These are phyloP conservation scores for Chesias legatella DNA, from an alignment of 2,888 invertebrate species.

Conservation along the genomic window DNA sequence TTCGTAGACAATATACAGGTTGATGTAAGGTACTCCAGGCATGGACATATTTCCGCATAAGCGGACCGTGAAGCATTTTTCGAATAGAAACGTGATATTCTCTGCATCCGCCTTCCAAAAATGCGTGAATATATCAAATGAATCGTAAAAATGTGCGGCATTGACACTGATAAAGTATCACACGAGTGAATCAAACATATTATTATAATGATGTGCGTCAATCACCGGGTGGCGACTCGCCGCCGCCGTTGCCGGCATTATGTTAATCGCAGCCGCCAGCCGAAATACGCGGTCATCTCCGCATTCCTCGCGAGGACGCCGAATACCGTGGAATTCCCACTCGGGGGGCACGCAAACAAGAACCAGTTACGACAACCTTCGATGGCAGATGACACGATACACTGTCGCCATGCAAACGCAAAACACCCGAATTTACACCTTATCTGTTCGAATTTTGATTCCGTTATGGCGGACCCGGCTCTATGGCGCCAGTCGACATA, in stretches of 20 bases:
- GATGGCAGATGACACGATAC: slow-evolving; percentile 26
- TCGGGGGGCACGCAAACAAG: slow-evolving; percentile 34
- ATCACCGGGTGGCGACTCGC: slow-evolving; percentile 38
- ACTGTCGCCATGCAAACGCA: slow-evolving; percentile 27
- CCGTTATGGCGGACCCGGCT: slow-evolving; percentile 5
- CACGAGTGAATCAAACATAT: slow-evolving; percentile 21
- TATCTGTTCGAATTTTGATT: slow-evolving; percentile 4
- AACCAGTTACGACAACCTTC: slow-evolving; percentile 39
- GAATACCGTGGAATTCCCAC: slow-evolving; percentile 61
- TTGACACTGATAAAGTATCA: slow-evolving; percentile 35
- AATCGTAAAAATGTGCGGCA: slow-evolving; percentile 20
- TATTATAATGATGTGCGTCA: slow-evolving; percentile 24
- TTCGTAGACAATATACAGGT: too few relatives aligned
- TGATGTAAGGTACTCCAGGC: too few relatives aligned
- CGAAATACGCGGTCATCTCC: slow-evolving; percentile 68
- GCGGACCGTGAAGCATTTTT: too few relatives aligned
- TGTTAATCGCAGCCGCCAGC: slow-evolving; percentile 58
- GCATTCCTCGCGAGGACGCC: slow-evolving; percentile 61
- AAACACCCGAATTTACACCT: slow-evolving; percentile 13
- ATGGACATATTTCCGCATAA: too few relatives aligned
- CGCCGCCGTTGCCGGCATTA: slow-evolving; percentile 49
- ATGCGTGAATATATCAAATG: slow-evolving; percentile 7
- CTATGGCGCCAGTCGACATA: slow-evolving; percentile 30
- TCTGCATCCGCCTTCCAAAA: slow-evolving; percentile 6
- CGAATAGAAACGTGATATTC: not conserved